Conservation (phyloP, 2,797 vertebrate species). For the Champsocephalus esox region DNA sequence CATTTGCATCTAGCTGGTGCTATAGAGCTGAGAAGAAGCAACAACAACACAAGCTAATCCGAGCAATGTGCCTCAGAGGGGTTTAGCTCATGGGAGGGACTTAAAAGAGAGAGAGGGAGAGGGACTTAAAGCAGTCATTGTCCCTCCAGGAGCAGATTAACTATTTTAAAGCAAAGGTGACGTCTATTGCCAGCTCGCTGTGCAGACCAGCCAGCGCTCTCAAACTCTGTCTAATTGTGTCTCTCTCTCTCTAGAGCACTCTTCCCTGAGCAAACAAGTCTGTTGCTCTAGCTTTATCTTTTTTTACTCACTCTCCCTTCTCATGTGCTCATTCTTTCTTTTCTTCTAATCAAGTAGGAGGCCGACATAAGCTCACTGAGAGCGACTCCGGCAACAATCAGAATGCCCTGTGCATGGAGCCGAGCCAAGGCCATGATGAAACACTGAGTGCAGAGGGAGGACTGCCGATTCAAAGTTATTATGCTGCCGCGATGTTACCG, state of each 20-base stretch:
- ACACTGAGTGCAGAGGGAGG: slow-evolving; percentile 52
- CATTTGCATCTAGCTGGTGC: slow-evolving; percentile 57
- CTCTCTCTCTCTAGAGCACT: slow-evolving; percentile 36
- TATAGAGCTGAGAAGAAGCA: slow-evolving; percentile 57
- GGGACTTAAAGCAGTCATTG: slow-evolving; percentile 76
- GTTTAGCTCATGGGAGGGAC: slow-evolving; percentile 75
- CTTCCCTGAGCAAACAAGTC: slow-evolving; percentile 37
- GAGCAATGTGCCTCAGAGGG: slow-evolving; percentile 71
- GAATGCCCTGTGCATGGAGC: slow-evolving; percentile 35
- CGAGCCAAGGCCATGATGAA: slow-evolving; percentile 65
- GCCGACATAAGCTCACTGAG: slow-evolving; percentile 36
- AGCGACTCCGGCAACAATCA: slow-evolving; percentile 46
- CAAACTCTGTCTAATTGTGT: slow-evolving; percentile 41
- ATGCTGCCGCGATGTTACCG: slow-evolving; percentile 59
- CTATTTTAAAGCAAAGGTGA: slow-evolving; percentile 84
- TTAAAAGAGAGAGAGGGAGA: slow-evolving; percentile 58
- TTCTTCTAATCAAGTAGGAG: slow-evolving; percentile 59
- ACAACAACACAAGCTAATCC: slow-evolving; percentile 78
- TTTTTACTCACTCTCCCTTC: slow-evolving; percentile 31
- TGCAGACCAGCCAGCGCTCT: slow-evolving; percentile 39
- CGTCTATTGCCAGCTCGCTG: slow-evolving; percentile 55
- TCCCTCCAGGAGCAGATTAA: slow-evolving; percentile 80
- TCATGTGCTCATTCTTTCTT: slow-evolving; percentile 41
- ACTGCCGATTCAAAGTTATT: slow-evolving; percentile 79
- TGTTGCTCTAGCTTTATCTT: slow-evolving; percentile 47